phyloP scores from a whole-genome alignment of 2,797 vertebrate genomes.

The Sebastes baramenuke region DNA sequence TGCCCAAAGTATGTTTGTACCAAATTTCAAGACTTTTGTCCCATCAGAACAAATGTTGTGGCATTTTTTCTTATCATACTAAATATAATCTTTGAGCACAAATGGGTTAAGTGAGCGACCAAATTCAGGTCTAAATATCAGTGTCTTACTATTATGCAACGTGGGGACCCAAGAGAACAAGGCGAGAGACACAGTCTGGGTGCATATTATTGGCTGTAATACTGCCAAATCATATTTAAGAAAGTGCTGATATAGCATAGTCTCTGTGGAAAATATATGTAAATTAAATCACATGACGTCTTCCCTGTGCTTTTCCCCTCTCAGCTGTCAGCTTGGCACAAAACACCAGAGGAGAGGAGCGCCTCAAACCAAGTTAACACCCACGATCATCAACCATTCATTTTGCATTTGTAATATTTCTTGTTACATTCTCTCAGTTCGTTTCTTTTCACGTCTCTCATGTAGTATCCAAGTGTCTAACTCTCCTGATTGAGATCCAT shows the following conservation, averaged over 20 bases:
- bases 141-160: not conserved
- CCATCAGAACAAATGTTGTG: no score
- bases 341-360: conserved; percentile 57
- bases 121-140: not conserved
- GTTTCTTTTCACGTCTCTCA: conserved; percentile 3
- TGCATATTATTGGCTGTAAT: not conserved
- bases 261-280: conserved; percentile 2
- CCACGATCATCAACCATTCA: not conserved
- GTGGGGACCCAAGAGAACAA: not conserved
- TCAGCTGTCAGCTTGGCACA: conserved; percentile 79
- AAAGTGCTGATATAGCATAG: not conserved
- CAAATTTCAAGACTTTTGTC: no score
- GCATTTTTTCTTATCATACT: no score
- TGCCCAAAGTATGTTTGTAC: no score
- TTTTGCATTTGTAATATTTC: not conserved
- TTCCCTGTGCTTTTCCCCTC: not conserved
- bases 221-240: not conserved
- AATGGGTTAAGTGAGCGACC: not conserved
- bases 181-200: not conserved
- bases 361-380: conserved; percentile 72
- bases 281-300: not conserved
- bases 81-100: no score
- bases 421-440: not conserved
- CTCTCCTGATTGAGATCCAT: conserved; percentile 92
- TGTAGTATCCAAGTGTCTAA: conserved; percentile 90